Conservation (phyloP, 2,113 vertebrate species). For the Cephalopterus ornatus region DNA sequence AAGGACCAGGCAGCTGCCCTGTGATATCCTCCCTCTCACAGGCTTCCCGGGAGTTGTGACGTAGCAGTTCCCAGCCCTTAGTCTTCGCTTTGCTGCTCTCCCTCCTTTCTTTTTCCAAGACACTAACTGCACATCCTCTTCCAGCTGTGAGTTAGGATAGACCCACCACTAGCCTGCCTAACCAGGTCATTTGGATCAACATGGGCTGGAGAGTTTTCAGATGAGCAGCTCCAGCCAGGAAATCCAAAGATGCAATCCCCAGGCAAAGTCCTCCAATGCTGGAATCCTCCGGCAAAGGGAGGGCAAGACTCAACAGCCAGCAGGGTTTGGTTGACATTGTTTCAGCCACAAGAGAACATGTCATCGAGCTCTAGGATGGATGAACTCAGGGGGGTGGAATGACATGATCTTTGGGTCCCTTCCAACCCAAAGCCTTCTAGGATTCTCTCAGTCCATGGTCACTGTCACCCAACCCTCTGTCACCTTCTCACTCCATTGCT, state of each 20-base stretch:
- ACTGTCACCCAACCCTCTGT: neutral
- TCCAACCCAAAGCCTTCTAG: neutral
- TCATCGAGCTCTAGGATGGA: neutral
- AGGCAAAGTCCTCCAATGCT: neutral
- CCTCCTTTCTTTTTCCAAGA: neutral
- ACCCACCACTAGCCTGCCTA: neutral
- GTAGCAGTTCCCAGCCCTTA: neutral
- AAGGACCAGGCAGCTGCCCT: neutral
- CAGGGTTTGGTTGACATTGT: neutral
- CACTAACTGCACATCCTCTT: neutral
- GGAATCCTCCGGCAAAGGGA: neutral
- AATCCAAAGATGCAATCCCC: slow-evolving; percentile 19
- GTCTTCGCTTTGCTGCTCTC: neutral
- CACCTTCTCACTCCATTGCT: neutral
- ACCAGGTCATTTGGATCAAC: slow-evolving; percentile 15
- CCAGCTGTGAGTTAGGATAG: slow-evolving; percentile 9
- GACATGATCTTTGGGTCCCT: neutral
- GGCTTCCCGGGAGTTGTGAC: neutral
- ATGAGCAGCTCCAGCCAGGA: neutral
- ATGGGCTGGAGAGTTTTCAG: neutral
- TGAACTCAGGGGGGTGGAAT: neutral
- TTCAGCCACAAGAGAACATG: neutral
- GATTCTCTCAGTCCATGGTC: neutral
- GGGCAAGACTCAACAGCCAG: neutral
- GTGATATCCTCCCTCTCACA: neutral